Evolutionary conservation across 2,888 invertebrate species (phyloP).

Genomic region (Saturnia japonica): DNA sequence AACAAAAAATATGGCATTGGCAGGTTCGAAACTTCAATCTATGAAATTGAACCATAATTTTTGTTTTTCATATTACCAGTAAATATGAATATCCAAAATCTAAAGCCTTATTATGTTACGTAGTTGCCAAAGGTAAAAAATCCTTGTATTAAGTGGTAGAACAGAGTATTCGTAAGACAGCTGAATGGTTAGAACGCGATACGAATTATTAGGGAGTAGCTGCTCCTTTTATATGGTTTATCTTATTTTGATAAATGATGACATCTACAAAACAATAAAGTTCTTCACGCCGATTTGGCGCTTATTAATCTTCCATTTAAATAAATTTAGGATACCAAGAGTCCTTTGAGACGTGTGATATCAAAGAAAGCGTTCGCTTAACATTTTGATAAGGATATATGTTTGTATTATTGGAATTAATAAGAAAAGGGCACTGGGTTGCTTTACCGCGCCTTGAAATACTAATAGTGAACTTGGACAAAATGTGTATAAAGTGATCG

Average conservation of each 20-base stretch:
- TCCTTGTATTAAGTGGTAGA: conserved; percentile 12
- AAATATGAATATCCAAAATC: conserved; percentile 20
- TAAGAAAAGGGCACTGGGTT: conserved; percentile 50
- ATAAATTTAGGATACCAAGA: conserved; percentile 30
- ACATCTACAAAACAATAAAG: conserved; percentile 11
- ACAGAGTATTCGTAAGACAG: conserved; percentile 13
- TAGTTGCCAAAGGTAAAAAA: conserved; percentile 22
- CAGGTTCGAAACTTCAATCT: conserved; percentile 18
- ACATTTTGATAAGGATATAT: conserved; percentile 28
- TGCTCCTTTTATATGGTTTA: conserved; percentile 6
- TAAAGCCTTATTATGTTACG: conserved; percentile 43
- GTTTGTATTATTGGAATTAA: conserved; percentile 31
- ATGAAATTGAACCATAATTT: conserved; percentile 29
- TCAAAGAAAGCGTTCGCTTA: conserved; percentile 34
- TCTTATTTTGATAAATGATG: conserved; percentile 7
- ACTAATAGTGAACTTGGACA: conserved; percentile 47
- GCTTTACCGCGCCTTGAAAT: conserved; percentile 60
- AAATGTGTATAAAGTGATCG: conserved; percentile 60
- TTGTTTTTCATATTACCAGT: conserved; percentile 31
- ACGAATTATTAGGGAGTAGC: conserved; percentile 21
- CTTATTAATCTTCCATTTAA: conserved; percentile 38
- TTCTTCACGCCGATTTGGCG: conserved; percentile 25
- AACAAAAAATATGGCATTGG: conserved; percentile 28
- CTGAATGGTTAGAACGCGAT: background rate
- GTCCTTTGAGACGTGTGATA: conserved; percentile 38